Conservation (phyloP, 2,113 vertebrate genomes). For the Tricholaema leucomelas region DNA sequence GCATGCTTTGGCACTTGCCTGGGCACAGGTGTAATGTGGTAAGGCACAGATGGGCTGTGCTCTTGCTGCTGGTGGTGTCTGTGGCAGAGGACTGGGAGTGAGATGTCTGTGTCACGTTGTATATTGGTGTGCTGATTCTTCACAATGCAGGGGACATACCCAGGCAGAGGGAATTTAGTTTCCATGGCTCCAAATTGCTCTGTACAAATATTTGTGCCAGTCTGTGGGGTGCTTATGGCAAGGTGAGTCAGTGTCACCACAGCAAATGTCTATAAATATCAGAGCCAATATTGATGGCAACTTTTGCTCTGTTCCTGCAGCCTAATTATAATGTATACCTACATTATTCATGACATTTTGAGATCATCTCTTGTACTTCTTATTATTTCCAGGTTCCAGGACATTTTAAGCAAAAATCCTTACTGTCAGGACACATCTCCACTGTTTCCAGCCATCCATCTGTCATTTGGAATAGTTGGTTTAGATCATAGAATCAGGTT, state of each 20-base stretch:
- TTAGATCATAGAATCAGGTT: neutral
- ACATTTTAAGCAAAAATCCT: constrained; percentile 1
- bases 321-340: neutral
- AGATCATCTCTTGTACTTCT: constrained; percentile 17
- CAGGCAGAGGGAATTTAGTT: constrained; percentile 23
- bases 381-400: constrained; percentile 6
- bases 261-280: neutral
- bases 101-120: neutral
- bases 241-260: constrained; percentile 26
- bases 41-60: neutral
- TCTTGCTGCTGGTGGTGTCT: neutral
- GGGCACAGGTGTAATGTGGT: neutral
- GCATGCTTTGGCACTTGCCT: neutral
- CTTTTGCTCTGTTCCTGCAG: neutral
- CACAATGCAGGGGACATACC: neutral
- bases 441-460: constrained; percentile 11
- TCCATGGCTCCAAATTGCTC: constrained; percentile 25
- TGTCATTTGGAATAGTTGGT: constrained; percentile 14
- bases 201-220: constrained; percentile 42
- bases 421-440: constrained; percentile 12
- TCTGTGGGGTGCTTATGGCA: neutral
- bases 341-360: constrained; percentile 18
- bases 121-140: neutral
- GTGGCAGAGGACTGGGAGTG: neutral
- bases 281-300: constrained; percentile 12